Percentiles rank a stretch among this genome's conserved stretches.
These are phyloP conservation scores for Penaeus monodon DNA, from an alignment of 2,888 invertebrate genomes.

Conservation along the genomic window DNA sequence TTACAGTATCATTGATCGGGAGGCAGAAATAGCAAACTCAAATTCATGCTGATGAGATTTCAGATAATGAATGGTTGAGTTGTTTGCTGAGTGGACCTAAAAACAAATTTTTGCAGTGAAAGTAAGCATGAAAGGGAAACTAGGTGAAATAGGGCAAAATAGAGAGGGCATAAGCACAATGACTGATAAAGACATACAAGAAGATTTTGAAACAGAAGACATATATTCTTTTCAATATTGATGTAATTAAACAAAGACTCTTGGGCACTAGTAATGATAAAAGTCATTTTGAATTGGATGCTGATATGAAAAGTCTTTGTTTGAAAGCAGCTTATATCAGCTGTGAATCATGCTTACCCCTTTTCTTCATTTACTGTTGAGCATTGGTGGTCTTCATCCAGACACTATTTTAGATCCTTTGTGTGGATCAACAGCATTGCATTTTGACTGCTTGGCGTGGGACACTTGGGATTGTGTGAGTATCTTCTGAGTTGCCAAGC, in stretches of 20 bases:
- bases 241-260: neutral
- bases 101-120: too few relatives aligned
- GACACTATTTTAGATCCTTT: conserved; percentile 19
- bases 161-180: neutral
- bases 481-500: neutral
- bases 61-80: too few relatives aligned
- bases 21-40: too few relatives aligned
- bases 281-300: neutral
- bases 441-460: conserved; percentile 23
- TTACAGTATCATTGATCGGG: too few relatives aligned
- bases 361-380: conserved; percentile 24
- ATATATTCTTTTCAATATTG: conserved; percentile 2
- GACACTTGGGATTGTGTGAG: neutral
- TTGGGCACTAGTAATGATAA: neutral
- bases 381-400: neutral
- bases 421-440: conserved; percentile 20
- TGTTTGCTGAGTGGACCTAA: too few relatives aligned
- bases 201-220: neutral
- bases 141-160: neutral
- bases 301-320: neutral
- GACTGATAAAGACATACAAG: neutral
- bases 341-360: neutral
- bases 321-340: neutral
- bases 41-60: too few relatives aligned
- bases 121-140: too few relatives aligned